These are phyloP conservation scores for Hemitrygon akajei DNA, from an alignment of 2,797 vertebrate genomes.

Conservation along the genomic window DNA sequence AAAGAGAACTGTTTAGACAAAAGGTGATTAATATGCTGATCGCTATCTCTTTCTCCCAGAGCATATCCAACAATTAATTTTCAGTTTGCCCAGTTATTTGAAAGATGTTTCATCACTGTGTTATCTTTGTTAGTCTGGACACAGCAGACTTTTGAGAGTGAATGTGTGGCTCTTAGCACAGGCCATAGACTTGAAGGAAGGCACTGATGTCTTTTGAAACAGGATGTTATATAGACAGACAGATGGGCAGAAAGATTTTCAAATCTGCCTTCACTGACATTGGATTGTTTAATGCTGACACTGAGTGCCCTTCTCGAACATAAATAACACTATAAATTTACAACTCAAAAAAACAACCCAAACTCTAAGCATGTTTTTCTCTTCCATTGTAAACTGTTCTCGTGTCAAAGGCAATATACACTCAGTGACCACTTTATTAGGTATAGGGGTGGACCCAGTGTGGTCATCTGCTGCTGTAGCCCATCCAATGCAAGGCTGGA, in stretches of 20 bases:
- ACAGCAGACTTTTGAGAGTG: neutral
- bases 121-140: neutral
- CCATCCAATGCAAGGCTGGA: too few relatives aligned
- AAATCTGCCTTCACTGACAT: neutral
- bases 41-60: neutral
- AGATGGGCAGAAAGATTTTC: neutral
- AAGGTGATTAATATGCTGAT: neutral
- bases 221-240: neutral
- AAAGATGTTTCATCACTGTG: neutral
- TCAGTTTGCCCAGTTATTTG: slow-evolving; percentile 17
- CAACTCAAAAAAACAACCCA: neutral
- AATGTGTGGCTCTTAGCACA: neutral
- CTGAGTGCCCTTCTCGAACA: neutral
- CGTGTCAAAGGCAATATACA: neutral
- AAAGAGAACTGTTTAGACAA: neutral
- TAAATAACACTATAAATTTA: neutral
- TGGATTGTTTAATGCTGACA: neutral
- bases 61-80: neutral
- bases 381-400: neutral
- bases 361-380: neutral
- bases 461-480: too few relatives aligned
- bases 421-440: too few relatives aligned
- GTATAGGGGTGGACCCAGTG: too few relatives aligned
- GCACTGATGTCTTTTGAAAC: neutral
- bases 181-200: neutral